A percentile compares a stretch with the other conserved stretches of the same genome.
These are phyloP conservation scores for Exephanes ischioxanthus DNA, from an alignment of 2,888 invertebrate genomes.

Conservation along the genomic window DNA sequence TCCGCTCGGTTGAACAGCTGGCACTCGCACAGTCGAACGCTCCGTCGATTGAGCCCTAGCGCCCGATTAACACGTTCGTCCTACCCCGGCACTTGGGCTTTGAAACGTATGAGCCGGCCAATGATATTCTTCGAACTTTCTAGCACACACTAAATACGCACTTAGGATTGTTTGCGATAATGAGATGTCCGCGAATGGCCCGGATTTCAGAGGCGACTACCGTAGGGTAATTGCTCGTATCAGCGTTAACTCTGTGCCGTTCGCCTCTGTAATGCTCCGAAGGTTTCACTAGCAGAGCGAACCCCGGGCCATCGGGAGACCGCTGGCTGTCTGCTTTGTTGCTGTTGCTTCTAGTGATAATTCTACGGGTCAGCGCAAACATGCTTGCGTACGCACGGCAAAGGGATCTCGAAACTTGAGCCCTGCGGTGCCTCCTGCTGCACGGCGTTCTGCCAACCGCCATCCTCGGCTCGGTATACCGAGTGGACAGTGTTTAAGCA, in stretches of 20 bases:
- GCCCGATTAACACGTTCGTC: conserved; percentile 64
- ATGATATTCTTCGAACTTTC: background rate
- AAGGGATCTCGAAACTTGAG: background rate
- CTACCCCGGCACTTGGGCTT: conserved; percentile 25
- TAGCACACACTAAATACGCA: background rate
- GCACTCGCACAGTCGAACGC: conserved; percentile 49
- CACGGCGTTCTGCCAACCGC: too few species aligned
- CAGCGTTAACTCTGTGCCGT: background rate
- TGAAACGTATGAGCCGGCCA: conserved; percentile 27
- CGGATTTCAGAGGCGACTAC: background rate
- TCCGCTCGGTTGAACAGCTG: conserved; percentile 56
- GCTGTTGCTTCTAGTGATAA: background rate
- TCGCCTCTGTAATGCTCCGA: conserved; percentile 4
- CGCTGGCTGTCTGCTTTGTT: conserved; percentile 15
- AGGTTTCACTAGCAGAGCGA: background rate
- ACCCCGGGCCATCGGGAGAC: background rate
- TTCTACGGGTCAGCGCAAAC: background rate
- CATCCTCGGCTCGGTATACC: too few species aligned
- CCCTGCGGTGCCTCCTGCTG: background rate
- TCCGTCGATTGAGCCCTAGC: conserved; percentile 61
- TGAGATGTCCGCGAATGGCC: conserved; percentile 29
- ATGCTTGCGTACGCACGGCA: background rate
- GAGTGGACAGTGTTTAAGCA: too few species aligned
- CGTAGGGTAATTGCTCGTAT: background rate
- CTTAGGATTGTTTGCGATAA: conserved; percentile 48